Base-by-base conservation (phyloP, 2,888 invertebrate species). In the Megastigmus dorsalis region DNA sequence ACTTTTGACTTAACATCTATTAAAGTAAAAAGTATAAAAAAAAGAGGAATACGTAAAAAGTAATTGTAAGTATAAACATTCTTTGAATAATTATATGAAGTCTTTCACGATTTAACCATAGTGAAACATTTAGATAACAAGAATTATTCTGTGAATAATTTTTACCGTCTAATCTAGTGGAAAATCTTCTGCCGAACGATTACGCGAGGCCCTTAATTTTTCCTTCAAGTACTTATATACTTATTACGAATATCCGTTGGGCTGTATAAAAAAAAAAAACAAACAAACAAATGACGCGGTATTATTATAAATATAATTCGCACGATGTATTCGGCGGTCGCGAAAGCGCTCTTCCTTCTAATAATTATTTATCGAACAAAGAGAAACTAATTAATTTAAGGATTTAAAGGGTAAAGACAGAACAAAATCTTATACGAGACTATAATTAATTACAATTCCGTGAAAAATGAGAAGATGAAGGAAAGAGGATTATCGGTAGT, bases 281-380 rank as follows among this genome's bases (percentile, higher is more conserved):
- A 38, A 3, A 23, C 1, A 18, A 38, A 26, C 13, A 38, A n/a
- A 36, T 15, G 2, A 36, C 36, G n/a, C 20, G 10, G 15, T 28
- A 6, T 9, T 50, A 26, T 62, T 59, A 38, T 23, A n/a, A n/a
- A n/a, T n/a, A n/a, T n/a, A n/a, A n/a, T n/a, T n/a, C n/a, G n/a
- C n/a, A n/a, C n/a, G n/a, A n/a, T n/a, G n/a, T n/a, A n/a, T n/a
- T n/a, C n/a, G n/a, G n/a, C n/a, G n/a, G n/a, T n/a, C n/a, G n/a
- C n/a, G 7, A 62, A 41, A 38, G 50, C 74, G 72, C 36, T 67
- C 78, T 73, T 74, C 71, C 74, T 74, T 66, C n/a, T n/a, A n/a
- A 62, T 74, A 75, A 62, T 75, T 75, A 77, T 77, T 68, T 72
- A 78, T 62, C 62, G 66, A 76, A 72, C 1, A 23, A 45, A 33